Evolutionary conservation across 2,888 invertebrate species (phyloP).

Genomic region (Plusia festucae): DNA sequence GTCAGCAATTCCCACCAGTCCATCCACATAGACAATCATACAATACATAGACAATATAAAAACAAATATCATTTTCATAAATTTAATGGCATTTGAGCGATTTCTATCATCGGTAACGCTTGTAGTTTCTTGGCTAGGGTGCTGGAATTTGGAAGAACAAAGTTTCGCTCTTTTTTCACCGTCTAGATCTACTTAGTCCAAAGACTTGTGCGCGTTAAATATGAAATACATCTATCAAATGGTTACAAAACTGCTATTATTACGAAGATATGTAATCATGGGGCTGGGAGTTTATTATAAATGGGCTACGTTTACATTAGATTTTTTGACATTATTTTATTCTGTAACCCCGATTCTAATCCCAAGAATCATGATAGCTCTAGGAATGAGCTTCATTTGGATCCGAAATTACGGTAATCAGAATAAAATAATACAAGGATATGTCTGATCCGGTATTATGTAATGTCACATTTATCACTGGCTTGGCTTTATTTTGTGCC

Average conservation of each 20-base stretch:
- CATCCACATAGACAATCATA: no score
- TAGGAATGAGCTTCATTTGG: neutral
- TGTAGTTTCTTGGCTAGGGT: no score
- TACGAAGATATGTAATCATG: constrained; percentile 26
- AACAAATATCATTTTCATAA: no score
- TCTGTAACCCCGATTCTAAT: neutral
- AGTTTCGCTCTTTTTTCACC: neutral
- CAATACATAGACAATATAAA: no score
- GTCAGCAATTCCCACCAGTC: no score
- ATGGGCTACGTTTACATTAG: neutral
- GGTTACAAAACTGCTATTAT: constrained; percentile 12
- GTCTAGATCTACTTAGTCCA: neutral
- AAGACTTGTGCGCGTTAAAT: constrained; percentile 49
- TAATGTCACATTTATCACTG: neutral
- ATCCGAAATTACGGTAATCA: neutral
- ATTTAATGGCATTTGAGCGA: no score
- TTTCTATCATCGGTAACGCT: no score
- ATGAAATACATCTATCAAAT: constrained; percentile 12
- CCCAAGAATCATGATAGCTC: neutral
- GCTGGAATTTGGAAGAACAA: neutral
- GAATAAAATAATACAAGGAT: constrained; percentile 2
- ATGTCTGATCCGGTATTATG: constrained; percentile 8
- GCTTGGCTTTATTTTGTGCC: neutral
- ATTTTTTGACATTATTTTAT: neutral
- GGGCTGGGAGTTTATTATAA: neutral